A percentile compares a stretch with the other conserved stretches of the same genome.
Conservation (phyloP, 2,888 invertebrate species). For the Zele albiditarsus region DNA sequence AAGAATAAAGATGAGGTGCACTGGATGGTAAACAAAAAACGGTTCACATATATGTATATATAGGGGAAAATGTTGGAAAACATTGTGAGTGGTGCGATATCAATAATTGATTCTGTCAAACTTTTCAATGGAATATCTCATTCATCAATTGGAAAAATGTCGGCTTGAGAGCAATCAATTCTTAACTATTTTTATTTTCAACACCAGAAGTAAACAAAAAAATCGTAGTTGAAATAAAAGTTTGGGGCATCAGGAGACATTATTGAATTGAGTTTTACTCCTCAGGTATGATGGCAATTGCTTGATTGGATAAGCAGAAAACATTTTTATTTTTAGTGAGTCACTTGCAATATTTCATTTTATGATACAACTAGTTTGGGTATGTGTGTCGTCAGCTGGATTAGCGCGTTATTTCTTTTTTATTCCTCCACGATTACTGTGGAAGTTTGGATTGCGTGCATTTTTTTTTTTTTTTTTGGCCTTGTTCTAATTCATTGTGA, state of each 20-base stretch:
- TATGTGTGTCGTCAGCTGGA: too few relatives aligned
- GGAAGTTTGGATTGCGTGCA: slow-evolving; percentile 43
- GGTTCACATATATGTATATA: neutral
- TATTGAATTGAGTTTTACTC: neutral
- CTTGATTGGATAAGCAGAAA: too few relatives aligned
- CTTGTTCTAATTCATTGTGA: neutral
- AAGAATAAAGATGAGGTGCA: slow-evolving; percentile 2
- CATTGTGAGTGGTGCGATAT: neutral
- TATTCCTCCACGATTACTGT: neutral
- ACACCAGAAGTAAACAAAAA: neutral
- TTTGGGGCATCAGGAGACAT: neutral
- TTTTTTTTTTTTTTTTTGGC: slow-evolving; percentile 45
- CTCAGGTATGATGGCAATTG: too few relatives aligned
- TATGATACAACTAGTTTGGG: too few relatives aligned
- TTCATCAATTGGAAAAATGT: slow-evolving; percentile 9
- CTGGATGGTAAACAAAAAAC: neutral
- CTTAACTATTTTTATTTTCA: slow-evolving; percentile 12
- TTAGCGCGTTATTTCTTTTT: neutral
- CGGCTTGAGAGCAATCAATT: slow-evolving; percentile 23
- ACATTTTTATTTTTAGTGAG: too few relatives aligned
- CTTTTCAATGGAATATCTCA: slow-evolving; percentile 5
- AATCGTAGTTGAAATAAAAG: neutral
- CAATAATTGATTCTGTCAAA: slow-evolving; percentile 28
- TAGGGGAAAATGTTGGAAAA: slow-evolving; percentile 26
- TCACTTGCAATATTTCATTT: too few relatives aligned